Evolutionary conservation across 1,140 invertebrate genomes (phyloP), one percentile per base, ranked within the genome.

Genomic region (Lethrus apterus): DNA sequence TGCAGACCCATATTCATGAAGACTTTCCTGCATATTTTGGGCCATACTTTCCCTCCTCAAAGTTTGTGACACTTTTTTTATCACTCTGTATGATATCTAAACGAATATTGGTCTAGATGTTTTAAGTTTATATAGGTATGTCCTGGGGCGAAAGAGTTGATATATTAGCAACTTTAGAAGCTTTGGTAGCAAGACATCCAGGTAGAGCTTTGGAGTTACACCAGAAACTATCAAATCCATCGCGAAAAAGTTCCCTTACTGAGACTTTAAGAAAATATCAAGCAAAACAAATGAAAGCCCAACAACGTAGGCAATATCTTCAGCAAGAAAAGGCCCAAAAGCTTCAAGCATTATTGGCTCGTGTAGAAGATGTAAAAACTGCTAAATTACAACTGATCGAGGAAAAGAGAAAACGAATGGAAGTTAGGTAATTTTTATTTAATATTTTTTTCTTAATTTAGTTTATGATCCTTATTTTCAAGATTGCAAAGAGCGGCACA

Each of bases 211-310:
- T 92, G 36, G 88, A 94, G 54, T 71, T 97, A 31, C 92, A 95
- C 65, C 90, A 93, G 57, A 96, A 96, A 66, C 65, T 96, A 0
- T 94, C 90, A 0, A 92, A 90, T 33, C 90, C 91, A 1, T 89
- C 89, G 2, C 74, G 90, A 36, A 83, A 88, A 56, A 78, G 86
- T 46, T 89, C 82, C 17, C 59, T 86, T 13, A 78, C 89, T 32
- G 88, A 92, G 63, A 85, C 85, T 0, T 60, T 86, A 40, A 68
- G 76, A 72, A 64, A 85, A 21, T 88, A 93, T 58, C 89, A 94
- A 69, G 83, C 81, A 0, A 93, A 93, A 58, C 90, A 95, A 64
- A 86, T 86, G 0, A 81, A 88, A 53, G 86, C 86, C 0, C 79
- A 87, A 49, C 73, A 83, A 31, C 83, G 87, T 51, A 70, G 93